Base-by-base conservation (phyloP, 30 jellyfish, hydroid and myxozoan genomes). In the Aurelia sp. region DNA sequence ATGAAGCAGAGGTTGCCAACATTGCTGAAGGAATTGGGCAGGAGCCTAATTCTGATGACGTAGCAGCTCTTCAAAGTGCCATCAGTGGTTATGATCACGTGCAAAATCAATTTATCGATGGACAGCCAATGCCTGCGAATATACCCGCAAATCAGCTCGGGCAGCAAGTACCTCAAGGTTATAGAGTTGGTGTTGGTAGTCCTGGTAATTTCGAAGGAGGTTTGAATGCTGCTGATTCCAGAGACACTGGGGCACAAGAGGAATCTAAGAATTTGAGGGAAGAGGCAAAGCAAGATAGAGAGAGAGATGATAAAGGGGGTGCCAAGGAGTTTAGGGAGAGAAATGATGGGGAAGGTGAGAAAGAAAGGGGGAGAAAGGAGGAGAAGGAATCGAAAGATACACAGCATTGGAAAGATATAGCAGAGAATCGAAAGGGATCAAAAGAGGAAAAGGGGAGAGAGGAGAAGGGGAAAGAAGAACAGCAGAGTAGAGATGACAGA, bases 51-150 rank as follows among this genome's bases (percentile, higher is more conserved):
- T 48, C 24, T 53, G 82, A 71, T 8, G 92, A 83, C 22, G 63
- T 83, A 11, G 80, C 86, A 2, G 92, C 86, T 5, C 59, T 83
- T 3, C 86, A 69, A 63, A 83, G 27, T 18, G 92, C 72, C 18
- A 63, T 83, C 86, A 83, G 57, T 58, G 73, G 78, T 8, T 83
- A 68, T 40, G 68, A 83, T 48, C 86, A 70, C n/a, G 17, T 77
- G 22, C 77, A 58, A 15, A 77, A 60, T 19, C 78, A 77, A 21
- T 77, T 61, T 35, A 22, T 16, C 41, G 88, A 77, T 31, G 67
- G 48, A 13, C 27, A 78, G 12, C n/a, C 60, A 8, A 44, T 47
- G 7, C 33, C 63, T 3, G 60, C 51, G 11, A 66, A 38, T 8
- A 65, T 40, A 40, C 31, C 47, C 27, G 53, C 22, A 55, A 52